Evolutionary conservation across 2,888 invertebrate genomes (phyloP), one percentile per base, ranked within the genome.

Genomic region (Parnassius apollo): DNA sequence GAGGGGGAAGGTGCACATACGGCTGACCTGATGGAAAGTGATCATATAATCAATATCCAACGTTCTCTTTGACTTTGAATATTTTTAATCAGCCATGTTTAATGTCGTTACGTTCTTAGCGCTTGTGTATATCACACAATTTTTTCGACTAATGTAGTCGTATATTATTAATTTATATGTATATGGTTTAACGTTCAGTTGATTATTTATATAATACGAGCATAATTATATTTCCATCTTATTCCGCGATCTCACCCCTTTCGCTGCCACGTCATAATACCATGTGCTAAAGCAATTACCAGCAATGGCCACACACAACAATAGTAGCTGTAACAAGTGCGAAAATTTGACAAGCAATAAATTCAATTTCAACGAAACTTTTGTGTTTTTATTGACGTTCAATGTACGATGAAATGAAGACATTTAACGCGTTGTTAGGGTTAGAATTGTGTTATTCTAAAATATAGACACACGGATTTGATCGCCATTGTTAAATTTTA

Each of bases 211-310:
- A 12, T 48, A 35, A 54, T 48, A 54, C 51, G 62, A 51, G 25
- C 50, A 61, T 67, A 66, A 66, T 65, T 62, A 66, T 70, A 67
- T 67, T 68, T 72, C 61, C 62, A 65, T 70, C 65, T 65, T 64
- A 69, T 25, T 51, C 42, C 10, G 9, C 18, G 77, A 61, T 54
- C 61, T 75, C 75, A 88, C 83, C 90, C 90, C 86, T 88, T 88
- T 86, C 68, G 64, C 66, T 69, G 67, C 63, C 73, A 63, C 68
- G 68, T 65, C 74, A 76, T 71, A 81, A 78, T 77, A 83, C 79
- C 91, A 91, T 90, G 90, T 91, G 91, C 86, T 83, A 70, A 68
- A 75, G 76, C 90, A 84, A 91, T 91, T 91, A 89, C 82, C 79
- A 73, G 75, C 73, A 73, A 76, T 76, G 76, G 80, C 68, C 71